These are phyloP conservation scores for Tetraneura akinire DNA, from an alignment of 1,140 invertebrate genomes.

Conservation along the genomic window DNA sequence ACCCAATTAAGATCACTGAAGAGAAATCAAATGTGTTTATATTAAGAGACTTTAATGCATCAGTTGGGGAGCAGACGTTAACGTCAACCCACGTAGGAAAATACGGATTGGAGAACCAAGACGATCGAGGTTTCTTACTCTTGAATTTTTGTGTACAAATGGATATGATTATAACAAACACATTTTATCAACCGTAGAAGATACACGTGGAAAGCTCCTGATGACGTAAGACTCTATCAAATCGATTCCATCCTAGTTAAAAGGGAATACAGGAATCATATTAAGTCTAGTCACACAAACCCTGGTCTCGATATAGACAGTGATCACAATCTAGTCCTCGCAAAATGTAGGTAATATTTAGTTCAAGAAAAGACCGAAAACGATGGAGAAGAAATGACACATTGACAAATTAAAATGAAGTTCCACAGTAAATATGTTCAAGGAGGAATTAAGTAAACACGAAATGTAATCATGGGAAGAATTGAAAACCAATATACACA, in stretches of 20 bases:
- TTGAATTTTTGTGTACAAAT: too few relatives aligned
- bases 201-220: conserved; percentile 58
- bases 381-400: background rate
- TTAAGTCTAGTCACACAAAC: conserved; percentile 56
- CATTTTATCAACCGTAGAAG: too few relatives aligned
- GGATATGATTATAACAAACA: too few relatives aligned
- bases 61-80: too few relatives aligned
- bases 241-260: conserved; percentile 58
- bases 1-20: too few relatives aligned
- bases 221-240: conserved; percentile 57
- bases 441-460: background rate
- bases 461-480: conserved; percentile 47
- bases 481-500: background rate
- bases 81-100: too few relatives aligned
- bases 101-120: too few relatives aligned
- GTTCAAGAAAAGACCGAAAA: conserved; percentile 7
- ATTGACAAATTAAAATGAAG: conserved; percentile 38
- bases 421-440: background rate
- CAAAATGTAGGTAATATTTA: conserved; percentile 42
- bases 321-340: conserved; percentile 57
- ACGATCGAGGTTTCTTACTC: too few relatives aligned
- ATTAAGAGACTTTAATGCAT: too few relatives aligned
- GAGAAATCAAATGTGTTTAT: too few relatives aligned
- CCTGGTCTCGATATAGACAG: conserved; percentile 53
- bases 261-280: conserved; percentile 55